Percentiles rank a stretch among this genome's conserved stretches.
Conservation (phyloP, 2,113 vertebrate species). For the Natator depressus region DNA sequence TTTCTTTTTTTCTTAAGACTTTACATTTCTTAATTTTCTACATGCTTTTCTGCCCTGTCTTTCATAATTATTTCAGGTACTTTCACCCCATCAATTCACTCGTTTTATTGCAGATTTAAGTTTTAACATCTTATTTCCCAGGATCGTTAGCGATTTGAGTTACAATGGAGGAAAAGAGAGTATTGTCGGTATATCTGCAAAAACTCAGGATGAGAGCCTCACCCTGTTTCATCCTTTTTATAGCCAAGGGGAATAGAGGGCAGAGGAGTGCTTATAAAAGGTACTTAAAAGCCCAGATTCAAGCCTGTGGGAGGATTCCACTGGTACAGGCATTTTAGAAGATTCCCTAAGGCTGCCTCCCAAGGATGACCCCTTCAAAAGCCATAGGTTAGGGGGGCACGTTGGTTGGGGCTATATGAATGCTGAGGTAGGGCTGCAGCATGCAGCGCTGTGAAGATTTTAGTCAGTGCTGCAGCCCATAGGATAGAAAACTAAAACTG, state of each 20-base stretch:
- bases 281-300: neutral
- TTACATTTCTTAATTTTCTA: neutral
- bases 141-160: neutral
- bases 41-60: neutral
- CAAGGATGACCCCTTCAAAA: no score
- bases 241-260: neutral
- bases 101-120: neutral
- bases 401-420: neutral
- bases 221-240: neutral
- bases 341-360: neutral
- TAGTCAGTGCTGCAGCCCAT: neutral
- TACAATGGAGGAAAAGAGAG: neutral
- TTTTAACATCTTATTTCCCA: neutral
- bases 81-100: neutral
- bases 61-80: neutral
- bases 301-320: neutral
- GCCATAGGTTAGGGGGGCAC: neutral
- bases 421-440: no score
- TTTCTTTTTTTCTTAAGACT: neutral
- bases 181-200: neutral
- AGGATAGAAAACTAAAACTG: neutral
- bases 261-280: neutral
- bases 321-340: neutral
- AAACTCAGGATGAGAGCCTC: neutral
- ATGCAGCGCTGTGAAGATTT: neutral